A percentile compares a stretch with the other conserved stretches of the same genome.
Conservation (phyloP, 2,113 vertebrate species). For the Rhinogobius similis region DNA sequence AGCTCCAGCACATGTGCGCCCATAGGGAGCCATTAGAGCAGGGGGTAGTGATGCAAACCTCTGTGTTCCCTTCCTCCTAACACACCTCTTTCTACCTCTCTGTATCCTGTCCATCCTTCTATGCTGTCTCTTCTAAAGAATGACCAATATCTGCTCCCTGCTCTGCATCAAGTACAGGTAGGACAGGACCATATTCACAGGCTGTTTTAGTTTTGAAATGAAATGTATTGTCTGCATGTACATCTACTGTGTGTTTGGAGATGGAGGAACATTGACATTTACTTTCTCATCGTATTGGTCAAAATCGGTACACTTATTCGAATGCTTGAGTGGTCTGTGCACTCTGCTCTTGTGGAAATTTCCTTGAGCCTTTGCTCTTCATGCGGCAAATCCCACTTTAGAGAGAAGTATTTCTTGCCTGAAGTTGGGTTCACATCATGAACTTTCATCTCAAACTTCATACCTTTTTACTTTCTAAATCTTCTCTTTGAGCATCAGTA, state of each 20-base stretch:
- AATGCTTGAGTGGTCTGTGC: slow-evolving; percentile 9
- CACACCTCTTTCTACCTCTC: slow-evolving; percentile 20
- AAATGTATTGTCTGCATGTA: not conserved
- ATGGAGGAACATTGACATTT: not conserved
- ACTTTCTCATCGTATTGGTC: not conserved
- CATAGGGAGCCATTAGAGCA: slow-evolving; percentile 61
- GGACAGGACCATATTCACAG: slow-evolving; percentile 38
- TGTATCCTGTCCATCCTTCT: slow-evolving; percentile 42
- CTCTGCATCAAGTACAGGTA: slow-evolving; percentile 81
- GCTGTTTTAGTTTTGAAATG: slow-evolving; percentile 1
- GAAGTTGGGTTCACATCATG: not conserved
- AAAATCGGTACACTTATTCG: not conserved
- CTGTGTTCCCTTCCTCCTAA: slow-evolving; percentile 18
- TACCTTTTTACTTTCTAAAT: slow-evolving; percentile 10
- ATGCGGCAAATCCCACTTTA: not conserved
- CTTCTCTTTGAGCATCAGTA: slow-evolving; percentile 16
- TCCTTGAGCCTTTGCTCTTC: not conserved
- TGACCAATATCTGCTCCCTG: slow-evolving; percentile 77
- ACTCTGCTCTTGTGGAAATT: slow-evolving; percentile 21
- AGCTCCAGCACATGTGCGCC: slow-evolving; percentile 56
- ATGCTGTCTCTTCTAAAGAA: slow-evolving; percentile 55
- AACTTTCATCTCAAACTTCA: slow-evolving; percentile 14
- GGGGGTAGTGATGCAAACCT: slow-evolving; percentile 54
- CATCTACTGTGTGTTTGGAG: slow-evolving; percentile 4
- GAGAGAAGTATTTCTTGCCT: slow-evolving; percentile 5